A percentile compares a stretch with the other conserved stretches of the same genome.
phyloP scores from a whole-genome alignment of 2,113 vertebrate genomes.

The Melospiza melodia region DNA sequence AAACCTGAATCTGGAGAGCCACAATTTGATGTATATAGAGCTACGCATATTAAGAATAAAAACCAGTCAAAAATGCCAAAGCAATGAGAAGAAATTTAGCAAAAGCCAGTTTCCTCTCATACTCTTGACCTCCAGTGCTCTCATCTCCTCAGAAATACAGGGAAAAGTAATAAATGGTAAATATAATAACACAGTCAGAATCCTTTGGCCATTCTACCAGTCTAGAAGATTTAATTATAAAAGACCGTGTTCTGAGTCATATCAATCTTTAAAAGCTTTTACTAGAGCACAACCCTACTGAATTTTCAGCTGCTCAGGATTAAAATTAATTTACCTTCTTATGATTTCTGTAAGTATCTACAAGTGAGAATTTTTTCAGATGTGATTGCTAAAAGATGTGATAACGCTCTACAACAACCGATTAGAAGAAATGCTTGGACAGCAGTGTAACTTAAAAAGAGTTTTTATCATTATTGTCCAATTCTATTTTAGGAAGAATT shows the following conservation, averaged over 20 bases:
- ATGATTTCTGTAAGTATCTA: background rate
- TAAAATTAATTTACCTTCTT: conserved; percentile 11
- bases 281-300: background rate
- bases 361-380: background rate
- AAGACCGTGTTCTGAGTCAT: background rate
- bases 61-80: background rate
- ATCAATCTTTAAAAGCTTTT: background rate
- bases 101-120: background rate
- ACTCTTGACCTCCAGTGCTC: background rate
- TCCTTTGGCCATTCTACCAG: background rate
- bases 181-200: background rate
- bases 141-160: background rate
- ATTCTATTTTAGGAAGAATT: background rate
- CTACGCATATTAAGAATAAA: background rate
- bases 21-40: background rate
- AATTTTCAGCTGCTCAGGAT: background rate
- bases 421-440: background rate
- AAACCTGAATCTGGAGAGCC: background rate
- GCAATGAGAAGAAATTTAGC: background rate
- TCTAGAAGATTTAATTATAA: background rate
- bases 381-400: background rate
- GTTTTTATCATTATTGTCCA: background rate
- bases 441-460: background rate
- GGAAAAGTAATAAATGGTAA: background rate
- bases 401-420: background rate